These are phyloP conservation scores for Erythrocercus mccallii DNA, from an alignment of 2,113 vertebrate species.

Conservation along the genomic window DNA sequence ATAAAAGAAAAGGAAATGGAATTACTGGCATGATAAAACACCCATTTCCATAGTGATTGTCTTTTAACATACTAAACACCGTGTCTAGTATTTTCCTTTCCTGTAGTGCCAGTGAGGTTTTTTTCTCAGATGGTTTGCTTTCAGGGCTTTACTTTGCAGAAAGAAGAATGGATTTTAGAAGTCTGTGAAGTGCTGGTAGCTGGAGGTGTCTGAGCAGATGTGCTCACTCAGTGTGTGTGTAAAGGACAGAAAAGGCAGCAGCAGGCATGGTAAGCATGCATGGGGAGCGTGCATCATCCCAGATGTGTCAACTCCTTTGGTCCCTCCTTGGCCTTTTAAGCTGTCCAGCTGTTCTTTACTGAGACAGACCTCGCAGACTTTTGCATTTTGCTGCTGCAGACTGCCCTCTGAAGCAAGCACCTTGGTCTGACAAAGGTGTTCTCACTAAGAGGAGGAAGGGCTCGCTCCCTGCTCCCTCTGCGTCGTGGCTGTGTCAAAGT, in stretches of 20 bases:
- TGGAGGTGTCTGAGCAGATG: not conserved
- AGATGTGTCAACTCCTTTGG: not conserved
- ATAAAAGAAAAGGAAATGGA: not conserved
- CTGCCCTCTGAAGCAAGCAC: not conserved
- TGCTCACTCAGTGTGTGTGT: accelerated
- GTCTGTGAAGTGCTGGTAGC: not conserved
- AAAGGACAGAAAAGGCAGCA: not conserved
- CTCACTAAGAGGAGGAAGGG: not conserved
- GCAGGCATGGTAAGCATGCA: not conserved
- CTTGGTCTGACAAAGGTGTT: not conserved
- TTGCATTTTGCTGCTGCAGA: not conserved
- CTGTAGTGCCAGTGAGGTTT: not conserved
- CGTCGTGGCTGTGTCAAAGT: not conserved
- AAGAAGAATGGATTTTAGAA: not conserved
- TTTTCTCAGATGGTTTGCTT: not conserved
- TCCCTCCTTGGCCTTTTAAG: not conserved
- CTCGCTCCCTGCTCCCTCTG: not conserved
- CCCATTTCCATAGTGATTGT: not conserved
- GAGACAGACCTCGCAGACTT: not conserved
- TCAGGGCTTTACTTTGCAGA: not conserved
- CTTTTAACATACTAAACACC: not conserved
- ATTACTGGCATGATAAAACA: not conserved
- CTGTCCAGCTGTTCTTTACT: not conserved
- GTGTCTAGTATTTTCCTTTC: not conserved
- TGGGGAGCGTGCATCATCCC: not conserved